Evolutionary conservation across 2,888 invertebrate genomes (phyloP), one percentile per base, ranked within the genome.

Genomic region (Eudasyphora cyanicolor): DNA sequence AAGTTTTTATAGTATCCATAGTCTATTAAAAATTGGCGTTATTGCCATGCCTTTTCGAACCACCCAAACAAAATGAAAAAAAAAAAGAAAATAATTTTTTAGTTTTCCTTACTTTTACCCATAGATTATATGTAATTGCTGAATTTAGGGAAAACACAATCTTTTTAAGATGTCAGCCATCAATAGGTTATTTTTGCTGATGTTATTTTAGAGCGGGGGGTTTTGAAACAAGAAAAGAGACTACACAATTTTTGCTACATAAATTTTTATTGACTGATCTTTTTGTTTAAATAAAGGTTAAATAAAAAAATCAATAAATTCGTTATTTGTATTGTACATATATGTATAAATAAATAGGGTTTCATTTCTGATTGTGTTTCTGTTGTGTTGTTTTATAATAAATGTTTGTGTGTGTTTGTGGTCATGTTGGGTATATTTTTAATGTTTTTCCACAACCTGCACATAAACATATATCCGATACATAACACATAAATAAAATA

Each of bases 221-320:
- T 38, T 38, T 38, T 14, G 12, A 14, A 38, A 19, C 2, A 49
- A 49, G 49, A 19, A 17, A 49, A 49, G n/a, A 49, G 5, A 19
- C 49, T n/a, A n/a, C 17, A 8, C 19, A 8, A 14, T 21, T 73
- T 49, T 77, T 62, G 57, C 57, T 77, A 78, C 69, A 75, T 76
- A 24, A 14, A 67, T 73, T 54, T 77, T 75, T 82, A 81, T 81
- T 81, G 67, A 75, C 74, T 75, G 62, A 24, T 81, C 14, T 24
- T 67, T 67, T 21, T 67, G 21, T 67, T 70, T 54, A 69, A 70
- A 67, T 57, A 77, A 69, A 62, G n/a, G 45, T 49, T 71, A 35
- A 76, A 62, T 62, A 77, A 71, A 27, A 35, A 84, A 76, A 78
- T 17, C 62, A 79, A 76, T 76, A 81, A 81, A 79, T 78, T 84